These are phyloP conservation scores for Psittacula derbiana DNA, from an alignment of 2,797 vertebrate genomes.

Conservation along the genomic window DNA sequence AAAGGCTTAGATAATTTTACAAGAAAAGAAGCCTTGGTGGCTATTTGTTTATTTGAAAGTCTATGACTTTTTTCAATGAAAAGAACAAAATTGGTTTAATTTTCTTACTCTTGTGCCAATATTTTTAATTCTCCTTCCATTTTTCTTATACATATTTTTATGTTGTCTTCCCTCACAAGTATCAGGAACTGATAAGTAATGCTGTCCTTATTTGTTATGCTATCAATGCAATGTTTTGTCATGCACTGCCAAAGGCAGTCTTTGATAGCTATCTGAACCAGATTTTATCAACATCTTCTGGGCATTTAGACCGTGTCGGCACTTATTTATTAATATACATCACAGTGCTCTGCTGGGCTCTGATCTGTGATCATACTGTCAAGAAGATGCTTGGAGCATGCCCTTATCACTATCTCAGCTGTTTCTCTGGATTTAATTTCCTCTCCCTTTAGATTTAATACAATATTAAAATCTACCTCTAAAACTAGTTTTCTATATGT, in stretches of 20 bases:
- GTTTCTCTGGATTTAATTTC: slow-evolving; percentile 1
- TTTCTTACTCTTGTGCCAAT: background rate
- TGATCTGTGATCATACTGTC: background rate
- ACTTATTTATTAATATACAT: slow-evolving; percentile 30
- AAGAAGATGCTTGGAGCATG: background rate
- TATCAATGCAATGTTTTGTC: background rate
- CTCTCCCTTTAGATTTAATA: background rate
- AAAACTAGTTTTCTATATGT: background rate
- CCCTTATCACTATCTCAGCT: background rate
- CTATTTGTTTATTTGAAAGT: background rate
- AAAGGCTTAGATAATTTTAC: background rate
- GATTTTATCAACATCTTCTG: slow-evolving; percentile 28
- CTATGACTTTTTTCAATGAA: background rate
- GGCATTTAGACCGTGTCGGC: slow-evolving; percentile 7
- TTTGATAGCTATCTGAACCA: slow-evolving; percentile 30
- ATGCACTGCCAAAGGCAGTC: background rate
- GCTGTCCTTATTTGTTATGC: background rate
- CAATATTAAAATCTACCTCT: background rate
- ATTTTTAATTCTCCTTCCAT: background rate
- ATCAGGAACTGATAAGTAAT: background rate
- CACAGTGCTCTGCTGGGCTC: background rate
- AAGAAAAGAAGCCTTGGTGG: background rate
- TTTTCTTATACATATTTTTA: background rate
- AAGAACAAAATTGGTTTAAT: background rate
- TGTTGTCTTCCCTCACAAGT: background rate